Base-by-base conservation (phyloP, 2,888 invertebrate genomes). In the Eilema depressum region DNA sequence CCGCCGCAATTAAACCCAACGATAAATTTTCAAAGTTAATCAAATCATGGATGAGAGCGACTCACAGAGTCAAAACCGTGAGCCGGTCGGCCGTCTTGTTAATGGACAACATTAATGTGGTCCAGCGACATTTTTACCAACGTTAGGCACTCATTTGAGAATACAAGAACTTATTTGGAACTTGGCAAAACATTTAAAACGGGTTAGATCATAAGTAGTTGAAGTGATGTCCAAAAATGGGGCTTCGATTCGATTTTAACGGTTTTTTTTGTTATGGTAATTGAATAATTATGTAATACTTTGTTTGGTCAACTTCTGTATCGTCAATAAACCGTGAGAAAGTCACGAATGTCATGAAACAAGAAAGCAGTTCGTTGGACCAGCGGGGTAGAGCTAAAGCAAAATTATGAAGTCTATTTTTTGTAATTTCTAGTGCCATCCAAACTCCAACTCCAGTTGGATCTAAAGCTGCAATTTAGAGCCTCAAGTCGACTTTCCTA, bases 1-100 rank as follows among this genome's bases (percentile, higher is more conserved):
- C 77, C 74, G 76, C 77, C 79, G 81, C 79, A 82, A 81, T 83
- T 83, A 83, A 85, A 82, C 80, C 82, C 80, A 79, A 77, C 85
- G 86, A 86, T 86, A 86, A 85, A 85, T 85, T 83, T 75, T 79
- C 77, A 79, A 84, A 85, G 74, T 80, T 85, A 84, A 85, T 83
- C 83, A 84, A 82, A 81, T 75, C 70, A 72, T 68, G 62, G 72
- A 63, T 66, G 69, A 69, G 69, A 70, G 71, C 68, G 66, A 66
- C 70, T 56, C 76, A 62, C 75, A 17, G 70, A 61, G 26, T 41
- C 53, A 56, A 23, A 12, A 23, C 69, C 41, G 23, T 30, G 62
- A 33, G 64, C 63, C 59, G 33, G 37, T 56, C 56, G 33, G 72
- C 66, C 69, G 72, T 68, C 66, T 62, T 68, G 56, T 64, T 70